phyloP scores from a whole-genome alignment of 2,888 invertebrate species.

The Loripinus fragilis region DNA sequence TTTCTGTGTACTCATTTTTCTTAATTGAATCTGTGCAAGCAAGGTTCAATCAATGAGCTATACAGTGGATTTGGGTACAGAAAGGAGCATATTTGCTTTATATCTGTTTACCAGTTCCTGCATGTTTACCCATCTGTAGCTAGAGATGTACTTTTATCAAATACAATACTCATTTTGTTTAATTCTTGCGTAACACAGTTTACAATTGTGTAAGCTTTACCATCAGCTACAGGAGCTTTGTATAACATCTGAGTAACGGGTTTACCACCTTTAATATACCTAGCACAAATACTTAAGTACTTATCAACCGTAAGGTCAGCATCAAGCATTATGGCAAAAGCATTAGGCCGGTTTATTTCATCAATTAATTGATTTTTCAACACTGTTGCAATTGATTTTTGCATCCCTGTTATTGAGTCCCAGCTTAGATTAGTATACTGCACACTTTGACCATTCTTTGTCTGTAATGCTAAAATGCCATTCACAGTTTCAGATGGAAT shows the following conservation, averaged over 20 bases:
- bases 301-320: slow-evolving; percentile 48
- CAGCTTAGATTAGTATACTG: slow-evolving; percentile 1
- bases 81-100: slow-evolving; percentile 43
- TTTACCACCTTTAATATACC: slow-evolving; percentile 31
- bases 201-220: slow-evolving; percentile 30
- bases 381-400: not conserved
- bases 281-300: slow-evolving; percentile 35
- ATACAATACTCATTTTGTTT: slow-evolving; percentile 21
- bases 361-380: not conserved
- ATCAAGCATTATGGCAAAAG: slow-evolving; percentile 28
- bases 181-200: not conserved
- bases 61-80: slow-evolving; percentile 48
- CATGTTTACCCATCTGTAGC: slow-evolving; percentile 48
- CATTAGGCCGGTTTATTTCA: not conserved
- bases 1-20: slow-evolving; percentile 38
- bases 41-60: slow-evolving; percentile 46
- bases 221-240: slow-evolving; percentile 8
- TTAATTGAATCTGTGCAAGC: slow-evolving; percentile 53
- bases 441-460: not conserved
- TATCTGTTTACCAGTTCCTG: slow-evolving; percentile 45
- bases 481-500: not conserved
- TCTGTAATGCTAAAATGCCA: slow-evolving; percentile 2
- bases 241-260: slow-evolving; percentile 1
- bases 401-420: slow-evolving; percentile 5
- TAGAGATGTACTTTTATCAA: slow-evolving; percentile 35